phyloP scores from a whole-genome alignment of 2,113 vertebrate genomes.

The Podiceps cristatus region DNA sequence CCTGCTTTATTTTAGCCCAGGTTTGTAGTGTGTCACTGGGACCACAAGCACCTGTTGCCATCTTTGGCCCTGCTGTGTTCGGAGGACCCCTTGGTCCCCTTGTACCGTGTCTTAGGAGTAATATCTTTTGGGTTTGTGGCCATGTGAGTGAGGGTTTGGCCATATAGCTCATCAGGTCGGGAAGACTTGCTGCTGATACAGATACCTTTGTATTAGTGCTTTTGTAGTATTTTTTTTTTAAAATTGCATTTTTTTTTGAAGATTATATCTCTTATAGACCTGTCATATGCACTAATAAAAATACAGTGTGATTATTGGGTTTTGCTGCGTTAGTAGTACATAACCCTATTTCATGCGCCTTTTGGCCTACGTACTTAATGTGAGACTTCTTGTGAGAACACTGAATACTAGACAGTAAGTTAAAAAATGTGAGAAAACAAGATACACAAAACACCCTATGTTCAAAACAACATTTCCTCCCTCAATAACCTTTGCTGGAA shows the following conservation, averaged over 20 bases:
- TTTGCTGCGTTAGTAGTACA: accelerated
- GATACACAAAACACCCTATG: neutral
- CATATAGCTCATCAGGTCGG: accelerated
- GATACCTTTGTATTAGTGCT: neutral
- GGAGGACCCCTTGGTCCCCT: neutral
- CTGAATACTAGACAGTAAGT: neutral
- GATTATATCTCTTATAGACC: neutral
- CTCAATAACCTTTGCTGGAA: neutral
- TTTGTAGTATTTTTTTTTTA: neutral
- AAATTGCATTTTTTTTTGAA: too few relatives aligned
- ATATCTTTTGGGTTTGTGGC: accelerated
- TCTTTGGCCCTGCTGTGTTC: accelerated
- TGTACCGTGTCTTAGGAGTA: accelerated
- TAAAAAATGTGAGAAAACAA: neutral
- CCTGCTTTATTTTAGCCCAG: neutral
- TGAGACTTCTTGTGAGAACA: neutral
- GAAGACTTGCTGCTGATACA: neutral
- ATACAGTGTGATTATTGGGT: accelerated
- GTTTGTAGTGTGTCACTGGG: neutral
- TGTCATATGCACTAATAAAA: neutral
- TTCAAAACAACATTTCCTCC: neutral
- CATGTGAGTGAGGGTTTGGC: neutral
- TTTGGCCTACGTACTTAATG: accelerated
- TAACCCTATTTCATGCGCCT: accelerated
- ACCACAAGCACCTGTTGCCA: accelerated